A percentile compares a stretch with the other conserved stretches of the same genome.
phyloP scores from a whole-genome alignment of 1,140 invertebrate species.

The Zelostemma sp. region DNA sequence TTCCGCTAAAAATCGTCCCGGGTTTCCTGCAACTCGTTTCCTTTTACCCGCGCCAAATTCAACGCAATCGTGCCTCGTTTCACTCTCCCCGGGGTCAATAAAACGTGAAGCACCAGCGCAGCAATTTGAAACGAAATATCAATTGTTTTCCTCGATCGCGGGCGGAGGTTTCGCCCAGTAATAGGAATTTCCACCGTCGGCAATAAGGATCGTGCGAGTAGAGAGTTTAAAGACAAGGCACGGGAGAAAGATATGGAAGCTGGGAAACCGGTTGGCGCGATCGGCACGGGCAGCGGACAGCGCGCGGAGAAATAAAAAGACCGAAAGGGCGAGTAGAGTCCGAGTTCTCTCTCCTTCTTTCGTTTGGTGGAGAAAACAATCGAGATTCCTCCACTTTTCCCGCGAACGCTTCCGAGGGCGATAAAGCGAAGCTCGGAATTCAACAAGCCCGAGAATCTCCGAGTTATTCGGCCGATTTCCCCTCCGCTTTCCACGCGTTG shows the following conservation, averaged over 20 bases:
- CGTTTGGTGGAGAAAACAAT: constrained; percentile 34
- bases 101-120: no score
- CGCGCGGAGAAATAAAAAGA: constrained; percentile 44
- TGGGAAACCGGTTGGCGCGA: constrained; percentile 47
- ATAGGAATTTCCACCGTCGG: constrained; percentile 47
- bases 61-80: no score
- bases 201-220: constrained; percentile 19
- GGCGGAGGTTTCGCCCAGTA: constrained; percentile 26
- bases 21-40: no score
- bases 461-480: constrained; percentile 6
- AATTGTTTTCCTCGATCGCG: constrained; percentile 26
- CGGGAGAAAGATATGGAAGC: constrained; percentile 49
- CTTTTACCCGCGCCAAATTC: no score
- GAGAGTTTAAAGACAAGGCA: constrained; percentile 39
- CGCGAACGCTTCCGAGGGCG: not conserved
- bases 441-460: not conserved
- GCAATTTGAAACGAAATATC: constrained; percentile 8
- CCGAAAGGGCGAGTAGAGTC: constrained; percentile 43
- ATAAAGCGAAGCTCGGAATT: constrained; percentile 18
- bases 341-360: constrained; percentile 18
- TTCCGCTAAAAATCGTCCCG: no score
- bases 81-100: no score
- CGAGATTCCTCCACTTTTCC: constrained; percentile 16
- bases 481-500: not conserved
- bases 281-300: constrained; percentile 41